These are phyloP conservation scores for Bagarius yarrelli DNA, from an alignment of 2,113 vertebrate genomes.

Conservation along the genomic window DNA sequence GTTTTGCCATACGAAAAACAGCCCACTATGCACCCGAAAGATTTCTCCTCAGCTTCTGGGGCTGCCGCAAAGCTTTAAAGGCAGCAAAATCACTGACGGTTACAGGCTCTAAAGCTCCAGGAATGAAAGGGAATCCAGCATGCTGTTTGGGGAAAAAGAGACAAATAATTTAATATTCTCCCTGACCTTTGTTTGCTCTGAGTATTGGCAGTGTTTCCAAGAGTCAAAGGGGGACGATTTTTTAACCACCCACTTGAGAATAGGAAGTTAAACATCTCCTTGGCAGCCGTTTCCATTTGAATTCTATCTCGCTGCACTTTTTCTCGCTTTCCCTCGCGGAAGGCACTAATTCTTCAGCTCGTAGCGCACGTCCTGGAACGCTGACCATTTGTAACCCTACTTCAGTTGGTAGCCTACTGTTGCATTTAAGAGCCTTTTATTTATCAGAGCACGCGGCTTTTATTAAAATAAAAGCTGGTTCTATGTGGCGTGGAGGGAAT, in stretches of 20 bases:
- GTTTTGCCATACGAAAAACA: conserved; percentile 25
- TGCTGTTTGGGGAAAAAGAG: conserved; percentile 45
- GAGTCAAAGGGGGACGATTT: conserved; percentile 54
- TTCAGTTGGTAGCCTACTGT: conserved; percentile 24
- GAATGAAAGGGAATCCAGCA: conserved; percentile 36
- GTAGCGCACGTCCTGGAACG: conserved; percentile 28
- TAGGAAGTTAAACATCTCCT: conserved; percentile 56
- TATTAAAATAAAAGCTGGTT: conserved; percentile 18
- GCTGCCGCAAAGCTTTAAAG: conserved; percentile 49
- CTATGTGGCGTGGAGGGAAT: conserved; percentile 17
- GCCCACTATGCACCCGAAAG: conserved; percentile 25
- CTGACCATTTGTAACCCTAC: conserved; percentile 41
- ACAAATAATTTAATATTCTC: conserved; percentile 61
- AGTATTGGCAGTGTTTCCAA: conserved; percentile 55
- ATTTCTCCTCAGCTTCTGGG: conserved; percentile 24
- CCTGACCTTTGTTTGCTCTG: conserved; percentile 62
- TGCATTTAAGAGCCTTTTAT: conserved; percentile 37
- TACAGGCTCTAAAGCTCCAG: conserved; percentile 28
- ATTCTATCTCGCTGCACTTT: conserved; percentile 35
- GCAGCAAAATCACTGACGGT: conserved; percentile 41
- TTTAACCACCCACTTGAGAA: conserved; percentile 54
- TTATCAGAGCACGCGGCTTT: conserved; percentile 20
- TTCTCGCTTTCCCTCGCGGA: conserved; percentile 23
- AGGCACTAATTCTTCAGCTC: conserved; percentile 28
- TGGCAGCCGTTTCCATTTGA: conserved; percentile 51